Evolutionary conservation across 2,888 invertebrate species (phyloP), one percentile per base, ranked within the genome.

Genomic region (Periphyllus acericola): DNA sequence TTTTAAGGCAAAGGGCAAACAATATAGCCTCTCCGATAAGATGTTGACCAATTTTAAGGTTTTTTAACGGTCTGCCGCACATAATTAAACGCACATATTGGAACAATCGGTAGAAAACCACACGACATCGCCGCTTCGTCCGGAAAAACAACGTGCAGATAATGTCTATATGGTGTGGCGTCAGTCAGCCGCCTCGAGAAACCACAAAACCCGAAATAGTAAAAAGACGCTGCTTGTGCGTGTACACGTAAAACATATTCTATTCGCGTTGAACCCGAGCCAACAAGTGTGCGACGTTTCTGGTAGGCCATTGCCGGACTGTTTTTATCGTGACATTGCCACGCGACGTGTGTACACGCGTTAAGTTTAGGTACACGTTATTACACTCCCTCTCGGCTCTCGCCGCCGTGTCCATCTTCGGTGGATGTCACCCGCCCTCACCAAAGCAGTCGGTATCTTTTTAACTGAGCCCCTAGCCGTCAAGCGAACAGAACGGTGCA

Each of bases 271-370:
- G 83, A 60, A 74, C 34, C 19, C 60, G 74, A 19, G 83, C 74
- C 83, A 83, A 71, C 36, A 8, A 14, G 25, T 46, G 11, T 19
- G 21, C 74, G 36, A 36, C n/a, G n/a, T 80, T 60, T 25, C 46
- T 36, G 72, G 55, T 55, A 19, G 55, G 55, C 83, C 55, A 83
- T 74, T 74, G 74, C 74, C 74, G 74, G 29, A 36, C 34, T 66
- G 36, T 66, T 66, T 80, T 66, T 80, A 66, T 80, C 66, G 66
- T 66, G 66, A 21, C 19, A 5, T 19, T n/a, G 9, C 34, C 1
- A n/a, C 14, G 32, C 32, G 32, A 8, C 25, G 14, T 19, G 8
- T 25, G 36, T 36, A 74, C n/a, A n/a, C n/a, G n/a, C n/a, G n/a
- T n/a, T n/a, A n/a, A n/a, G n/a, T n/a, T n/a, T n/a, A n/a, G n/a